Evolutionary conservation across 64 coral and sea anemone genomes (phyloP).

Genomic region (Anthopleura sola): DNA sequence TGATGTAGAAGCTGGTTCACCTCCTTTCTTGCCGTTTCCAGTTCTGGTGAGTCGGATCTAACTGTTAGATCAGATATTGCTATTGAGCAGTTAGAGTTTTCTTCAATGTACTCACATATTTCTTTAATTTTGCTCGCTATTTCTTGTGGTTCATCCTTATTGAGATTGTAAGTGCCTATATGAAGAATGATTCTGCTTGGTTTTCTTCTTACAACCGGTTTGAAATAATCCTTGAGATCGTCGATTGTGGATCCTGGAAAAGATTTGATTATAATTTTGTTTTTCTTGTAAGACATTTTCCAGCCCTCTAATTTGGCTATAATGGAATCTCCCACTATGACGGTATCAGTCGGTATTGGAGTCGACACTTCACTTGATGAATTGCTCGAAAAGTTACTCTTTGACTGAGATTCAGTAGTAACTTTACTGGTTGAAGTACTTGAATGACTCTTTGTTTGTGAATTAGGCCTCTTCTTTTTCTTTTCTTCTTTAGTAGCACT

Average conservation of each 20-base stretch:
- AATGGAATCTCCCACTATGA: not conserved
- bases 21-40: not conserved
- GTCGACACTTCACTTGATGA: not conserved
- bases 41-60: not conserved
- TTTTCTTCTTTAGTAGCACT: too few relatives aligned
- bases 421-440: too few relatives aligned
- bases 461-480: too few relatives aligned
- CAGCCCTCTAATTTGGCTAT: not conserved
- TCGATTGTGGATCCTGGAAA: not conserved
- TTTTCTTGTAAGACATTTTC: not conserved
- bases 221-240: not conserved
- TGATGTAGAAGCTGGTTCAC: too few relatives aligned
- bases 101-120: not conserved
- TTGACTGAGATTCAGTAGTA: not conserved
- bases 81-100: not conserved
- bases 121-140: not conserved
- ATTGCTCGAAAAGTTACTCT: not conserved
- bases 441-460: too few relatives aligned
- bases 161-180: not conserved
- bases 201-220: not conserved
- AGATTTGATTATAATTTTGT: not conserved
- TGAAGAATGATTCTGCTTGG: not conserved
- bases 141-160: not conserved
- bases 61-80: not conserved
- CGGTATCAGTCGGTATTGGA: not conserved